Base-by-base conservation (phyloP, 2,113 vertebrate genomes). In the Corythaeola cristata region DNA sequence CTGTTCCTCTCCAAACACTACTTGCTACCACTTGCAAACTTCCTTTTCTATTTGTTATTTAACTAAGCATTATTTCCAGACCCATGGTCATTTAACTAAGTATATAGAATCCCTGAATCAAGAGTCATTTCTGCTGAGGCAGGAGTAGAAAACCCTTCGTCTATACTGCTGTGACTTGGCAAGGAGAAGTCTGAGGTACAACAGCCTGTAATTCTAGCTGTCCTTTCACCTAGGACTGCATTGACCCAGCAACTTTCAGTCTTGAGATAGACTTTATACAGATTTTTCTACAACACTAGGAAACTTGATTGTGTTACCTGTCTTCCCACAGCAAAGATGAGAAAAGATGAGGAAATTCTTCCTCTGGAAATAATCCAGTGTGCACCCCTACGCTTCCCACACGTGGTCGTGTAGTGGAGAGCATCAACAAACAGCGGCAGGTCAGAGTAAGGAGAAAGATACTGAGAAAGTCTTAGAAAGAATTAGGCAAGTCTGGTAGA, bases 51-150 rank as follows among this genome's bases (percentile, higher is more conserved):
- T 45, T 41, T 3, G 3, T 68, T 82, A 59, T 56, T 52, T 49
- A 73, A 58, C 12, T 39, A 39, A 44, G 7, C 67, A 3, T 39
- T 37, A 60, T 60, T 81, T 78, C 39, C 21, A 71, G 39, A 35
- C 33, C 28, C 39, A 17, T 52, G 33, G 14, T 63, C 15, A 47
- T 81, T 67, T 52, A 53, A 56, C 10, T n/a, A n/a, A 69, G 23
- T 24, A 39, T 2, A 2, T 22, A 19, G 30, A 68, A n/a, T 16
- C 21, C 45, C 28, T 53, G 23, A 91, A 75, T 4, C 0, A 0
- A 71, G 27, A 44, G 32, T 37, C 0, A 28, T 73, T 93, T 92
- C 75, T 77, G 27, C 28, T 82, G 41, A 66, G 33, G 15, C 35
- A 95, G 22, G 2, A 18, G 8, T 33, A 81, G 44, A 83, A 85